These are phyloP conservation scores for Drosophila novamexicana DNA, from an alignment of 1,140 invertebrate species.

Conservation along the genomic window DNA sequence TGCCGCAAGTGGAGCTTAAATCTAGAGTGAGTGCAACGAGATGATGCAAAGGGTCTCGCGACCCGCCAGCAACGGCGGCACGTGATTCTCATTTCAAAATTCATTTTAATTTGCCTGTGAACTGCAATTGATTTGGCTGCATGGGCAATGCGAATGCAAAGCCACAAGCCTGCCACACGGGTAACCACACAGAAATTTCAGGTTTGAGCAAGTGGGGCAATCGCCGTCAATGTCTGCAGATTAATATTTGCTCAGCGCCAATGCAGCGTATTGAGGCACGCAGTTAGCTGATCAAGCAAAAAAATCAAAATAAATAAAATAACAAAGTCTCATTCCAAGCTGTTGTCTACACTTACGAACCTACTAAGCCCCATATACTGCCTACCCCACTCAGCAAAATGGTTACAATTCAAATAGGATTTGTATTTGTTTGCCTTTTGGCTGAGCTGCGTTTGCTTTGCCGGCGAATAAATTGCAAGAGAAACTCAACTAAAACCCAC, in stretches of 20 bases:
- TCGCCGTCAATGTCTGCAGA: constrained; percentile 20
- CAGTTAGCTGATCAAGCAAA: constrained; percentile 21
- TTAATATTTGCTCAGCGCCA: constrained; percentile 48
- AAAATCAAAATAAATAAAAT: not conserved
- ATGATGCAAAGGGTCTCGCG: constrained; percentile 9
- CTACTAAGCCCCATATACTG: not conserved
- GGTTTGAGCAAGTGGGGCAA: constrained; percentile 30
- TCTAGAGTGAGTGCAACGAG: constrained; percentile 6
- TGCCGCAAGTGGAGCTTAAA: not conserved
- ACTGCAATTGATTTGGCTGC: constrained; percentile 44
- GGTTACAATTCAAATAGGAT: constrained; percentile 53
- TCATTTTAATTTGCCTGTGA: constrained; percentile 31
- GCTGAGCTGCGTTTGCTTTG: constrained; percentile 43
- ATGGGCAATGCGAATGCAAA: not conserved
- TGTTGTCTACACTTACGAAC: constrained; percentile 5
- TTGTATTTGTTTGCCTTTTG: constrained; percentile 56
- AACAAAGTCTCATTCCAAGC: constrained; percentile 16
- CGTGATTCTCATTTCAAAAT: constrained; percentile 53
- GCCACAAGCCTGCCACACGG: not conserved
- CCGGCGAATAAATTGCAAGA: constrained; percentile 39
- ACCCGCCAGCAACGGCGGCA: constrained; percentile 2
- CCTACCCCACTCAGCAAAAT: constrained; percentile 12
- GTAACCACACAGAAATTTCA: not conserved
- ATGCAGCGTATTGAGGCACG: constrained; percentile 43
- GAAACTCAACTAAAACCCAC: constrained; percentile 31